Evolutionary conservation across 2,888 invertebrate species (phyloP).

Genomic region (Bugulina stolonifera): DNA sequence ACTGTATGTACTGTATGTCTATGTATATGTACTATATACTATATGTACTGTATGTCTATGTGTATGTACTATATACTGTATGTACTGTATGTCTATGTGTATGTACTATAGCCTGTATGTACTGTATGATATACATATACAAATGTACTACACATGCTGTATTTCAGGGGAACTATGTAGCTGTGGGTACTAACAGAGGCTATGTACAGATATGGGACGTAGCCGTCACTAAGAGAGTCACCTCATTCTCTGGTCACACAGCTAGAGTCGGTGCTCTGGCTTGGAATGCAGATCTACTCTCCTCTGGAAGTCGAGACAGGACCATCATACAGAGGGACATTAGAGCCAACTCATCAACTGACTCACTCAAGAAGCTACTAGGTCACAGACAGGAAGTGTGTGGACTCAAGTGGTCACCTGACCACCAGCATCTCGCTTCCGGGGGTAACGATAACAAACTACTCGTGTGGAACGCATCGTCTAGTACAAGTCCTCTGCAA

Average conservation of each 20-base stretch:
- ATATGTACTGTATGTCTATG: too few relatives aligned
- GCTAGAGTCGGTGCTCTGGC: slow-evolving; percentile 74
- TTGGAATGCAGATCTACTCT: slow-evolving; percentile 94
- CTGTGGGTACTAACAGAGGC: slow-evolving; percentile 95
- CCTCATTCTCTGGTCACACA: slow-evolving; percentile 82
- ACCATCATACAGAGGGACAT: slow-evolving; percentile 90
- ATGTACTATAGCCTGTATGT: background rate
- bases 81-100: too few relatives aligned
- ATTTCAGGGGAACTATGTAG: slow-evolving; percentile 77
- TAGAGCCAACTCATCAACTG: slow-evolving; percentile 56
- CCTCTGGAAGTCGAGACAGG: slow-evolving; percentile 89
- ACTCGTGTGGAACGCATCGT: slow-evolving; percentile 75
- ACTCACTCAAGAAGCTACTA: slow-evolving; percentile 65
- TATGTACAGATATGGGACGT: slow-evolving; percentile 97
- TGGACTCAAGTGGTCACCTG: slow-evolving; percentile 96
- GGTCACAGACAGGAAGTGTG: slow-evolving; percentile 92
- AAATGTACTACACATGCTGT: background rate
- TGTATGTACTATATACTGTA: too few relatives aligned
- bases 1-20: too few relatives aligned
- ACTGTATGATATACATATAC: background rate
- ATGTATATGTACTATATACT: too few relatives aligned
- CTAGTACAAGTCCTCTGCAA: slow-evolving; percentile 67
- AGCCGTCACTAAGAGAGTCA: slow-evolving; percentile 83
- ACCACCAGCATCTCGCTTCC: slow-evolving; percentile 91
- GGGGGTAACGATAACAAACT: slow-evolving; percentile 97